Evolutionary conservation across 2,113 vertebrate genomes (phyloP).

Genomic region (Burhinus bistriatus): DNA sequence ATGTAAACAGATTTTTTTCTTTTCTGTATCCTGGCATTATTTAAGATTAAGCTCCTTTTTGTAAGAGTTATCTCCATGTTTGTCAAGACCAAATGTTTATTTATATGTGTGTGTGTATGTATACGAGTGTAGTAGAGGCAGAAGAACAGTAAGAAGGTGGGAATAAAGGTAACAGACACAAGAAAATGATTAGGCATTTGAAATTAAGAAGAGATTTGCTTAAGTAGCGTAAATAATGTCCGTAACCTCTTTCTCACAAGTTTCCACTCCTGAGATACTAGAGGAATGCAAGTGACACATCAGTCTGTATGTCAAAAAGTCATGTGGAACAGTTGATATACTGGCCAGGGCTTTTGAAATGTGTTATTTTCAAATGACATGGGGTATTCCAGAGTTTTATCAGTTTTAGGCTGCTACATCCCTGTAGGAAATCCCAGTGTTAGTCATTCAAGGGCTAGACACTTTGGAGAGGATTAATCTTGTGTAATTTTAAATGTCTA

Average conservation of each 20-base stretch:
- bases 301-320: not conserved
- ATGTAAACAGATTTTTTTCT: not conserved
- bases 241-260: not conserved
- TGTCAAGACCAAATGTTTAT: not conserved
- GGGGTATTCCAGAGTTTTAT: not conserved
- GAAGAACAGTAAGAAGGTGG: not conserved
- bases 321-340: not conserved
- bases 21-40: not conserved
- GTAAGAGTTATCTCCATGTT: not conserved
- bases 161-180: not conserved
- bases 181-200: not conserved
- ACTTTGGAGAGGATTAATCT: not conserved
- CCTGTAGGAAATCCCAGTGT: not conserved
- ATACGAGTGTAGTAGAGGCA: rapidly evolving
- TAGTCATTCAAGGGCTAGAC: not conserved
- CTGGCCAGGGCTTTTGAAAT: not conserved
- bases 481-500: not conserved
- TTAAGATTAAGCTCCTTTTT: not conserved
- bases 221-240: not conserved
- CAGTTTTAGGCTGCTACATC: not conserved
- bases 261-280: not conserved
- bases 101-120: not conserved
- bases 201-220: not conserved
- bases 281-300: not conserved
- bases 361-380: not conserved